phyloP scores from a whole-genome alignment of 2,888 invertebrate species.

The Cybosia mesomella region DNA sequence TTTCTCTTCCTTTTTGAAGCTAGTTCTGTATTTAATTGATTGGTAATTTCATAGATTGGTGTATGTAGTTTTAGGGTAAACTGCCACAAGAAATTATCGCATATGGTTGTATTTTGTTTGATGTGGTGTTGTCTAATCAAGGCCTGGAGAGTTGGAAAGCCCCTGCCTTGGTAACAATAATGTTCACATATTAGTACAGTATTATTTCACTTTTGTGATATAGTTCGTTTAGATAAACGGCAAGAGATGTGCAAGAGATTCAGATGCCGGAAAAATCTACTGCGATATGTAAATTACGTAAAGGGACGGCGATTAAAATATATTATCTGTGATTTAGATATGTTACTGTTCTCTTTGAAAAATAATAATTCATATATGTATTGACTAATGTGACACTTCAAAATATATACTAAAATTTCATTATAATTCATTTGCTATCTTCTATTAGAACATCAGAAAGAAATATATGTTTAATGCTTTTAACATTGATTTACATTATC shows the following conservation, averaged over 20 bases:
- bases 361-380: slow-evolving; percentile 45
- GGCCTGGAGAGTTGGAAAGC: neutral
- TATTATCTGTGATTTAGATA: slow-evolving; percentile 56
- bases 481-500: too few relatives aligned
- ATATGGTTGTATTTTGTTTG: too few relatives aligned
- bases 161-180: neutral
- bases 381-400: slow-evolving; percentile 49
- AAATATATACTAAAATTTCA: slow-evolving; percentile 30
- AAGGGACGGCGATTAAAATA: slow-evolving; percentile 76
- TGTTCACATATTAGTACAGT: neutral
- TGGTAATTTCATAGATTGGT: neutral
- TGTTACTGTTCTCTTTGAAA: slow-evolving; percentile 56
- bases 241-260: slow-evolving; percentile 50
- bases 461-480: slow-evolving; percentile 35
- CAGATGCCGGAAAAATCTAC: slow-evolving; percentile 56
- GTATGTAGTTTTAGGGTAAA: neutral
- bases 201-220: slow-evolving; percentile 11
- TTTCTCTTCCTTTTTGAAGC: neutral
- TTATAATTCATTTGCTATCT: slow-evolving; percentile 7
- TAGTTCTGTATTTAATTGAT: neutral
- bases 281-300: slow-evolving; percentile 80
- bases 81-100: neutral
- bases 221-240: neutral
- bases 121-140: neutral
- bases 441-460: slow-evolving; percentile 30